These are phyloP conservation scores for Lynx canadensis DNA, from an alignment of 2,113 vertebrate genomes.

Conservation along the genomic window DNA sequence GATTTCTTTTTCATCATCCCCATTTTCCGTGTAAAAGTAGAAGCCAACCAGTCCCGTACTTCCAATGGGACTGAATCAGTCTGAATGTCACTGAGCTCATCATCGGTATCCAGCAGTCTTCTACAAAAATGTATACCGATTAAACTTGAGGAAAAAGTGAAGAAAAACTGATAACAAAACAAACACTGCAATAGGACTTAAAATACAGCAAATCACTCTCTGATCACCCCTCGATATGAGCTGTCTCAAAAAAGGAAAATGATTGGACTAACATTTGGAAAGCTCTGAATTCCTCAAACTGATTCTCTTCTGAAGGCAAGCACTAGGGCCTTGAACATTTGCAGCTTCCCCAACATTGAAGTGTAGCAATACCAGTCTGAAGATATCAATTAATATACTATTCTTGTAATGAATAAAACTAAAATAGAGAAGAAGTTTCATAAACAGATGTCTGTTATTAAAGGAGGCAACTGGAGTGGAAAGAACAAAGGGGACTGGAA, in stretches of 20 bases:
- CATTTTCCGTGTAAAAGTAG: slow-evolving; percentile 98
- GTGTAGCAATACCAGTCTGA: neutral
- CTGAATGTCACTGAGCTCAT: slow-evolving; percentile 96
- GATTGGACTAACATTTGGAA: neutral
- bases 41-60: slow-evolving; percentile 98
- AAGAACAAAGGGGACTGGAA: neutral
- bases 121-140: slow-evolving; percentile 81
- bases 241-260: neutral
- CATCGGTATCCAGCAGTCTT: slow-evolving; percentile 95
- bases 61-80: slow-evolving; percentile 94
- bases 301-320: neutral
- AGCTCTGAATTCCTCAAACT: slow-evolving; percentile 33
- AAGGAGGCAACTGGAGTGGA: neutral
- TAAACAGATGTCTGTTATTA: neutral
- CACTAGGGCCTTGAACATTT: neutral
- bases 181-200: neutral
- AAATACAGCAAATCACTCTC: neutral
- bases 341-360: neutral
- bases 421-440: neutral
- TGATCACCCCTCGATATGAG: neutral
- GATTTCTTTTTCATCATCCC: slow-evolving; percentile 94
- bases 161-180: neutral
- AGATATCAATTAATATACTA: neutral
- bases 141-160: neutral
- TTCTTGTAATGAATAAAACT: neutral